Percentiles rank a stretch among this genome's conserved stretches.
Evolutionary conservation across 1,140 invertebrate genomes (phyloP).

Genomic region (Orchestia grillus): DNA sequence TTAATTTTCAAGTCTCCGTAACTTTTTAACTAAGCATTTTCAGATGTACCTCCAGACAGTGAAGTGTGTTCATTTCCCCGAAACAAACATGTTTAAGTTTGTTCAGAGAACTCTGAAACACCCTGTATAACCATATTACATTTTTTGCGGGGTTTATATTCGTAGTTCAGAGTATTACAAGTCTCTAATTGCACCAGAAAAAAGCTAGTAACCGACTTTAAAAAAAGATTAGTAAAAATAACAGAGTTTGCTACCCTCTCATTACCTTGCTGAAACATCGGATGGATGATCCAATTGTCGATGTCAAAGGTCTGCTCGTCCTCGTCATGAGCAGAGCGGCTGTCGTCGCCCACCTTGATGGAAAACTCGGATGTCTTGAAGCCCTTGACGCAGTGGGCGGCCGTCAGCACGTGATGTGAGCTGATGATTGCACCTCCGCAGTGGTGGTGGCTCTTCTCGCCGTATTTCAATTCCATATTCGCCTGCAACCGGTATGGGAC

Average conservation of each 20-base stretch:
- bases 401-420: constrained; percentile 83
- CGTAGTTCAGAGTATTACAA: no score
- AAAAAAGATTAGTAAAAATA: no score
- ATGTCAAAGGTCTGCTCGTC: constrained; percentile 30
- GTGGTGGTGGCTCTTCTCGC: constrained; percentile 71
- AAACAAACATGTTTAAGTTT: no score
- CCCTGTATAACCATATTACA: no score
- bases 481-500: not conserved
- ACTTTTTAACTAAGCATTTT: no score
- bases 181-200: no score
- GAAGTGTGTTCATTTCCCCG: no score
- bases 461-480: constrained; percentile 64
- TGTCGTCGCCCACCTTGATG: constrained; percentile 13
- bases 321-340: not conserved
- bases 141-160: no score
- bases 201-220: no score
- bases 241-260: not conserved
- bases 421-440: constrained; percentile 86
- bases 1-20: no score
- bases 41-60: no score
- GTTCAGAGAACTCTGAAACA: no score
- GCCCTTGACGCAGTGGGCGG: constrained; percentile 80
- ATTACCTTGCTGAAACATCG: not conserved
- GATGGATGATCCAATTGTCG: constrained; percentile 8
- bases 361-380: not conserved